phyloP scores from a whole-genome alignment of 2,113 vertebrate genomes.

The Danionella cerebrum region DNA sequence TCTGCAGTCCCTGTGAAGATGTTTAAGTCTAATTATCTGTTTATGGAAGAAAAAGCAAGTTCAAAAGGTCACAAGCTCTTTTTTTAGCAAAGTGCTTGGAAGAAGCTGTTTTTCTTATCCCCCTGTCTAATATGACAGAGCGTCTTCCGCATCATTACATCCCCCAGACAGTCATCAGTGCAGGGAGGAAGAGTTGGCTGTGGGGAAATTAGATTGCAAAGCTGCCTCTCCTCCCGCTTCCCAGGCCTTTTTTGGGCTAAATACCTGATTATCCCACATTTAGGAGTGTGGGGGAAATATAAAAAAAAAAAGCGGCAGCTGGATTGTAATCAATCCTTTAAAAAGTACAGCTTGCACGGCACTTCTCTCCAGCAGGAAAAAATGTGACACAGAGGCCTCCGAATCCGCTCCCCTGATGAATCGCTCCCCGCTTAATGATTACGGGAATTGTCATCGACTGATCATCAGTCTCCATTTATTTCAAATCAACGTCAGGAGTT shows the following conservation, averaged over 20 bases:
- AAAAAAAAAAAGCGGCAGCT: constrained; percentile 41
- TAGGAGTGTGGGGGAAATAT: constrained; percentile 43
- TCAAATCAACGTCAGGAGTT: constrained; percentile 62
- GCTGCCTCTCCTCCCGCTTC: constrained; percentile 14
- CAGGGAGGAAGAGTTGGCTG: constrained; percentile 24
- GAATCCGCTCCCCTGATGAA: constrained; percentile 68
- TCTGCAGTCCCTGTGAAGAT: too few relatives aligned
- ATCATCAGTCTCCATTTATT: constrained; percentile 74
- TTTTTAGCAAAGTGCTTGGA: background rate
- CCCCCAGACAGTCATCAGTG: constrained; percentile 39
- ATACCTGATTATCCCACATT: constrained; percentile 53
- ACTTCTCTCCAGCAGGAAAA: constrained; percentile 50
- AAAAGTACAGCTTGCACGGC: constrained; percentile 58
- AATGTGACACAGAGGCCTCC: constrained; percentile 65
- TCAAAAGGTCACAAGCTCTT: constrained; percentile 9
- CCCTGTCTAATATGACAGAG: constrained; percentile 30
- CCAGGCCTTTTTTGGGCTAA: constrained; percentile 38
- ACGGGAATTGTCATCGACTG: constrained; percentile 69
- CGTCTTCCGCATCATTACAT: constrained; percentile 24
- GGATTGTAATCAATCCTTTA: constrained; percentile 62
- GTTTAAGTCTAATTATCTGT: background rate
- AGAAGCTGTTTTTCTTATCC: constrained; percentile 9
- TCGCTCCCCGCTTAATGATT: constrained; percentile 65
- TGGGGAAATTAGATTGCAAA: constrained; percentile 40
- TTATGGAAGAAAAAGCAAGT: background rate